Base-by-base conservation (phyloP, 1,140 invertebrate species). In the Ridgeia piscesae region DNA sequence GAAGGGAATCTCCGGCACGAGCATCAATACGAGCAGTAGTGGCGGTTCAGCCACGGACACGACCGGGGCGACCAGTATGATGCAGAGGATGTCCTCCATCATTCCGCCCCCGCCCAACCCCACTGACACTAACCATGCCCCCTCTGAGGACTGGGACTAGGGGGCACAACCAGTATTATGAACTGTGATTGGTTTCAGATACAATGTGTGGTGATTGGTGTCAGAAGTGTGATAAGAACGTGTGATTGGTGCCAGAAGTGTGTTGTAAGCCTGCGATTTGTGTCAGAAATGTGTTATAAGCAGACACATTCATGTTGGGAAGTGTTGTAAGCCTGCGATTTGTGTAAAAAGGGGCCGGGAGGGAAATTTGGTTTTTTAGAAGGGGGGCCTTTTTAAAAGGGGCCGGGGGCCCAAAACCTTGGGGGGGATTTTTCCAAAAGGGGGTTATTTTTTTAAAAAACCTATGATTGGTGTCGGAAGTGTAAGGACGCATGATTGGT, bases 1-100 rank as follows among this genome's bases (percentile, higher is more conserved):
- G 14, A 98, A 98, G 95, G 97, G 98, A 34, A 99, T 99, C 93
- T 98, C 98, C n/a, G 98, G 98, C 27, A 96, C 96, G 31, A 97
- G 58, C 17, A 77, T 77, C 58, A 77, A 77, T 21, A 77, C 58
- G 27, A 31, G 58, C 58, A 77, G 58, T 77, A 77, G 58, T 77
- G 58, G 58, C 58, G 58, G 58, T 9, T 77, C 58, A 8, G 58
- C 17, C 8, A 77, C 58, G 58, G 58, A 77, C 58, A 77, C 58
- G 11, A 77, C 58, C 11, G 58, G 58, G 11, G 27, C 58, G 2
- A 9, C 58, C 58, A 27, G 17, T 21, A 77, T 77, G 58, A 77
- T 77, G 58, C 17, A 77, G 27, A 77, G 58, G 27, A 77, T 77
- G 58, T 77, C 58, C 11, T 77, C 58, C 27, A 77, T 77, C 27